Percentiles rank a stretch among this genome's conserved stretches.
Conservation (phyloP, 2,797 vertebrate species). For the Sus cebifrons region DNA sequence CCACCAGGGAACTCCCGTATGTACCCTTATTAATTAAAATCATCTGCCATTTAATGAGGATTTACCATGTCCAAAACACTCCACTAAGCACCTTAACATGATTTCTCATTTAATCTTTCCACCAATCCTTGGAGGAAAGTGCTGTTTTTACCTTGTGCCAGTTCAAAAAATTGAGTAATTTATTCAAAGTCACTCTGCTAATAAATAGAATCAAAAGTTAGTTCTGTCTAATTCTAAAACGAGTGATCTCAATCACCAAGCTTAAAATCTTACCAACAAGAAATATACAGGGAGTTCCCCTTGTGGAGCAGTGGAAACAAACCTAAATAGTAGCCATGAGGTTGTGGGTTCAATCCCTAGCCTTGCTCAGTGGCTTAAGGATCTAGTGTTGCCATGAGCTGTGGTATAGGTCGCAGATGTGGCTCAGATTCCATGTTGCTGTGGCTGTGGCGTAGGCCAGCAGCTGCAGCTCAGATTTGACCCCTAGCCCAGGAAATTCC, state of each 20-base stretch:
- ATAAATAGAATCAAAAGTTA: conserved; percentile 41
- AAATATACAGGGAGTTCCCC: not conserved
- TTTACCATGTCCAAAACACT: not conserved
- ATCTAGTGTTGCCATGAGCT: too few species aligned
- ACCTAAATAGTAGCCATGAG: too few species aligned
- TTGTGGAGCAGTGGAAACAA: too few species aligned
- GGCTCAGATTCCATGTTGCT: too few species aligned
- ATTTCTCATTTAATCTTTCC: conserved; percentile 59
- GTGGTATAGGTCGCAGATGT: too few species aligned
- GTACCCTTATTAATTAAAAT: conserved; percentile 58
- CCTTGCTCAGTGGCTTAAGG: too few species aligned
- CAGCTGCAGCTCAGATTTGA: too few species aligned
- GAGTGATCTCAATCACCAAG: not conserved
- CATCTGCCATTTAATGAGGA: not conserved
- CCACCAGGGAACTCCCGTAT: not conserved
- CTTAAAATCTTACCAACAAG: conserved; percentile 23
- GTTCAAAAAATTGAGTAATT: conserved; percentile 51
- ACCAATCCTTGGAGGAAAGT: conserved; percentile 13
- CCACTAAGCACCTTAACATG: not conserved
- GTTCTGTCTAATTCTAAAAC: not conserved
- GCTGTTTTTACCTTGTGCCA: not conserved
- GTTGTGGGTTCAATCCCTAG: too few species aligned
- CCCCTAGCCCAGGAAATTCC: too few species aligned
- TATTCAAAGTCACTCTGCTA: conserved; percentile 36
- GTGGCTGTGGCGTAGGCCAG: too few species aligned